Evolutionary conservation across 1,140 invertebrate genomes (phyloP), one percentile per base, ranked within the genome.

Genomic region (Drosophila littoralis): DNA sequence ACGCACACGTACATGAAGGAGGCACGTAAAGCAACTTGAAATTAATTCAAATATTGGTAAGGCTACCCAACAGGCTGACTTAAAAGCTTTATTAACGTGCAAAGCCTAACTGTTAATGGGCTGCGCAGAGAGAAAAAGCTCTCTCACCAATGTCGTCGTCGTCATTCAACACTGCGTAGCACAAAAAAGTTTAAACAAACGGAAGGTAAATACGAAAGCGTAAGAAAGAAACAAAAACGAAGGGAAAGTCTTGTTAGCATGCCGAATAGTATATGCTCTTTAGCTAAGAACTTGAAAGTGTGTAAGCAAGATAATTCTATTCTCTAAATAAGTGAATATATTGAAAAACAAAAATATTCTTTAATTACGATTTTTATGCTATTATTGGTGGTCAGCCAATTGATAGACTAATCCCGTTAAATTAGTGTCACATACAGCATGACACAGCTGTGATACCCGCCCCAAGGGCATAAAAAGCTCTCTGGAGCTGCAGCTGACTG

Each of bases 401-500:
- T 4, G 22, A 5, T 28, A 5, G 22, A 28, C 22, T 5, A 28
- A 5, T 5, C 4, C 22, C 4, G 22, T 28, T 28, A 28, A 28
- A 28, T 28, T 28, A 3, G 22, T 28, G 22, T n/a, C 1, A 32
- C 64, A 48, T 15, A 2, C 43, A 12, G 6, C 0, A 1, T 8
- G n/a, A 15, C 8, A 9, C 6, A 17, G 9, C 10, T 13, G 6
- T 60, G 7, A n/a, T 3, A 9, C 33, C 5, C 46, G 32, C 3
- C 38, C 32, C 2, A 7, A 48, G 51, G 68, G 74, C 13, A 42
- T 52, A 10, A 7, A 81, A 85, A 86, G 79, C 76, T 88, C 60
- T 74, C 76, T 83, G 77, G 83, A 88, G 73, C 81, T 61, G 68
- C 55, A 63, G 69, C 64, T 76, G 61, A 46, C 55, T 51, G 45